These are phyloP conservation scores for Loxodonta africana DNA, from an alignment of 2,113 vertebrate genomes.

Conservation along the genomic window DNA sequence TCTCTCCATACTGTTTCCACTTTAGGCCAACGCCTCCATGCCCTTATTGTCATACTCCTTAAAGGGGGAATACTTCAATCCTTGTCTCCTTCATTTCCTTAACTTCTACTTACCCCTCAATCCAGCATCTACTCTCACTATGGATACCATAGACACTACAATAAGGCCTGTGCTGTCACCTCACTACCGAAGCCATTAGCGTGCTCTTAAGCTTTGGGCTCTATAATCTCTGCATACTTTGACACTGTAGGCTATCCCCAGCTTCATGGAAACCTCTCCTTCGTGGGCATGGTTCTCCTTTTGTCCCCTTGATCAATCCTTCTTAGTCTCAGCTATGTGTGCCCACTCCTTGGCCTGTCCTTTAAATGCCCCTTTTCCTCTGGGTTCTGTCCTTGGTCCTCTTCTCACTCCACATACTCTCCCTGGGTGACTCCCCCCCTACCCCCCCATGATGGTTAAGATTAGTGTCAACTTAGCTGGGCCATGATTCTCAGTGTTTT, in stretches of 20 bases:
- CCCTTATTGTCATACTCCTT: not conserved
- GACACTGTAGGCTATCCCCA: not conserved
- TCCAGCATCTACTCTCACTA: not conserved
- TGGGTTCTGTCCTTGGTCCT: not conserved
- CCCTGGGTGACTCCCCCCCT: not conserved
- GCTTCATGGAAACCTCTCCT: not conserved
- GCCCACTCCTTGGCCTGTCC: not conserved
- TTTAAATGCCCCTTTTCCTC: not conserved
- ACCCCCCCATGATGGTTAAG: no score
- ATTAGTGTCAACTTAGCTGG: no score
- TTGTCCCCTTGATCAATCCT: not conserved
- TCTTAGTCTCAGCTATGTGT: not conserved
- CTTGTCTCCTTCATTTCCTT: not conserved
- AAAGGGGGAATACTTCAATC: not conserved
- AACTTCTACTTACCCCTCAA: not conserved
- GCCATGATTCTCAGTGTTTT: no score
- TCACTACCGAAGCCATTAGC: not conserved
- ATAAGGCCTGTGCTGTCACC: not conserved
- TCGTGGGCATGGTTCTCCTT: not conserved
- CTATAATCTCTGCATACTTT: fast-evolving
- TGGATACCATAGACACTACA: fast-evolving
- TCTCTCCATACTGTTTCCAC: not conserved
- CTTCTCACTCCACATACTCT: not conserved
- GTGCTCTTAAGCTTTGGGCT: not conserved
- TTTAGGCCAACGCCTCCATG: not conserved